Conservation (phyloP, 2,888 invertebrate genomes). For the Dyspetes luteomarginatus region DNA sequence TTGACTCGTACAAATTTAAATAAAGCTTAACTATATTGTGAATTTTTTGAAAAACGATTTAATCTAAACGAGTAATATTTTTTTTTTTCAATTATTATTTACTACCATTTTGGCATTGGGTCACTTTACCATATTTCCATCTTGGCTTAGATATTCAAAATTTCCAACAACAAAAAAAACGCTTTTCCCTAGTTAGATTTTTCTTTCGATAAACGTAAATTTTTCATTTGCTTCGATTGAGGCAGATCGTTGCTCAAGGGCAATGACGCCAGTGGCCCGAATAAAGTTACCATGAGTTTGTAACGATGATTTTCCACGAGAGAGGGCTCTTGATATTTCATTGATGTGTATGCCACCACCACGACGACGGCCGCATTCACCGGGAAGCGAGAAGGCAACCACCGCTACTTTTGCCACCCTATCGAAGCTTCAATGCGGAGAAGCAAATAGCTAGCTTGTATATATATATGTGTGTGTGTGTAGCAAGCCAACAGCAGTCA, state of each 20-base stretch:
- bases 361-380: slow-evolving; percentile 69
- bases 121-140: background rate
- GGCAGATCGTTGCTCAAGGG: slow-evolving; percentile 19
- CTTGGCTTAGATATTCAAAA: background rate
- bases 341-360: too few species aligned
- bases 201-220: slow-evolving; percentile 8
- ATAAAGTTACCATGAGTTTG: slow-evolving; percentile 64
- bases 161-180: background rate
- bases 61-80: too few species aligned
- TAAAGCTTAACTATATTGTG: too few species aligned
- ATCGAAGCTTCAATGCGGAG: slow-evolving; percentile 57
- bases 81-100: too few species aligned
- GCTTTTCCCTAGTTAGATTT: slow-evolving; percentile 2
- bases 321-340: slow-evolving; percentile 69
- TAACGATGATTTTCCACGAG: slow-evolving; percentile 59
- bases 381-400: slow-evolving; percentile 59
- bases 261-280: slow-evolving; percentile 60
- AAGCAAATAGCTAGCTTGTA: slow-evolving; percentile 51
- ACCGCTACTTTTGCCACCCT: slow-evolving; percentile 61
- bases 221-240: slow-evolving; percentile 31
- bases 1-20: background rate
- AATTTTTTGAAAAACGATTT: too few species aligned
- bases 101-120: too few species aligned
- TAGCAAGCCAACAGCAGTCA: slow-evolving; percentile 65
- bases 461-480: too few species aligned